Conservation (phyloP, 2,113 vertebrate genomes). For the Trogon melanurus region DNA sequence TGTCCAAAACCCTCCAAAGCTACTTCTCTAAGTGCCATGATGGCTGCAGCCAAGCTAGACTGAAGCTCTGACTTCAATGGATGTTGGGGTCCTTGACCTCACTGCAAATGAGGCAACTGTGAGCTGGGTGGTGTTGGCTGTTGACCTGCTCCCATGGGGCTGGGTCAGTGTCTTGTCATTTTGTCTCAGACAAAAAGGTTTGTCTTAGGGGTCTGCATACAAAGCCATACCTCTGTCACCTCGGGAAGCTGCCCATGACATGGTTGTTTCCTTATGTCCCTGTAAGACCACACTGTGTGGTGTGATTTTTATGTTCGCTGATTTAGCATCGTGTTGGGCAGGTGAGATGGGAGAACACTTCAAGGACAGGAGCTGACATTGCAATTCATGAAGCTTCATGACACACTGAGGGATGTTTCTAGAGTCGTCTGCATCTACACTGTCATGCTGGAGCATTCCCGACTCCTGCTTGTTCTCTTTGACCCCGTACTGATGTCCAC, state of each 20-base stretch:
- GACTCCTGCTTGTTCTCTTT: neutral
- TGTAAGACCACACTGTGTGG: neutral
- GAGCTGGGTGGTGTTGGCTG: neutral
- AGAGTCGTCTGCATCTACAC: neutral
- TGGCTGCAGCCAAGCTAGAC: neutral
- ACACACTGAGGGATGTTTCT: neutral
- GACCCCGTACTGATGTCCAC: neutral
- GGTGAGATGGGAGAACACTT: neutral
- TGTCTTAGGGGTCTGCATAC: neutral
- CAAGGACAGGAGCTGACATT: neutral
- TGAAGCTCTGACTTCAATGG: neutral
- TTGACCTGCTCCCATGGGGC: neutral
- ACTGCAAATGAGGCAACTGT: neutral
- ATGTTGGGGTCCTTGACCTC: neutral
- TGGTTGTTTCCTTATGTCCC: neutral
- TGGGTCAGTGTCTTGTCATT: neutral
- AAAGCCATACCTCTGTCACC: neutral
- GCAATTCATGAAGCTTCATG: neutral
- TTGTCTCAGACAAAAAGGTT: neutral
- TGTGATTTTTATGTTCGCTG: neutral
- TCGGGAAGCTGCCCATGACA: neutral
- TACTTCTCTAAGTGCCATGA: neutral
- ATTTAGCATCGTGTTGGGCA: neutral
- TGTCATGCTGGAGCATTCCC: neutral
- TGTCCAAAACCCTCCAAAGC: neutral